Percentiles rank a stretch among this genome's conserved stretches.
phyloP scores from a whole-genome alignment of 2,113 vertebrate genomes.

The Argyrosomus japonicus region DNA sequence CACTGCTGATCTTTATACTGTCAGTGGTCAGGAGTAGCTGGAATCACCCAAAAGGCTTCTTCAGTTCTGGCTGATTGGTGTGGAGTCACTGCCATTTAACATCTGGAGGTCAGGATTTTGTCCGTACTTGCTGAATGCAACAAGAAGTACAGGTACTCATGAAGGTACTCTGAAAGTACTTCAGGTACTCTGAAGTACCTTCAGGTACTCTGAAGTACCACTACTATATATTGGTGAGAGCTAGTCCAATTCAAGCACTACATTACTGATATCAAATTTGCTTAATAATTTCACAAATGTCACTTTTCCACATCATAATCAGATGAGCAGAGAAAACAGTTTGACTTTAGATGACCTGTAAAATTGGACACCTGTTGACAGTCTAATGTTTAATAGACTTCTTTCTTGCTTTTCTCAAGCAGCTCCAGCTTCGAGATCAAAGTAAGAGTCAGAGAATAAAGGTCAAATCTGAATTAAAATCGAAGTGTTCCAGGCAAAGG shows the following conservation, averaged over 20 bases:
- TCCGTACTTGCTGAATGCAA: not conserved
- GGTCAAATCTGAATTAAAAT: slow-evolving; percentile 37
- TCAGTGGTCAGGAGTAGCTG: no score
- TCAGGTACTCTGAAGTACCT: not conserved
- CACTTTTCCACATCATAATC: not conserved
- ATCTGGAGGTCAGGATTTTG: not conserved
- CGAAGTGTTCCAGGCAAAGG: not conserved
- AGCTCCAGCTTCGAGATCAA: not conserved
- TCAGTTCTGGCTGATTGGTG: not conserved
- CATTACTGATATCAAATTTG: not conserved
- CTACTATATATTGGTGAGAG: not conserved
- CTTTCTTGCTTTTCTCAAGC: slow-evolving; percentile 2
- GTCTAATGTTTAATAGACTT: not conserved
- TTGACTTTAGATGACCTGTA: not conserved
- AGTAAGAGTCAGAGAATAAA: not conserved
- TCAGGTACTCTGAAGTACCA: not conserved
- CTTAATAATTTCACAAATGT: not conserved
- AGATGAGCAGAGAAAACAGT: not conserved
- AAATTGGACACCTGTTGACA: not conserved
- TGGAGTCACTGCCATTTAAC: not conserved
- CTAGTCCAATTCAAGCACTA: not conserved
- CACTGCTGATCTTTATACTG: no score
- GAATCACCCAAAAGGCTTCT: not conserved
- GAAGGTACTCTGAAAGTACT: not conserved
- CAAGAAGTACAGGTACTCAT: not conserved